Base-by-base conservation (phyloP, 30 jellyfish, hydroid and myxozoan species). In the Phacellophora camtschatica region DNA sequence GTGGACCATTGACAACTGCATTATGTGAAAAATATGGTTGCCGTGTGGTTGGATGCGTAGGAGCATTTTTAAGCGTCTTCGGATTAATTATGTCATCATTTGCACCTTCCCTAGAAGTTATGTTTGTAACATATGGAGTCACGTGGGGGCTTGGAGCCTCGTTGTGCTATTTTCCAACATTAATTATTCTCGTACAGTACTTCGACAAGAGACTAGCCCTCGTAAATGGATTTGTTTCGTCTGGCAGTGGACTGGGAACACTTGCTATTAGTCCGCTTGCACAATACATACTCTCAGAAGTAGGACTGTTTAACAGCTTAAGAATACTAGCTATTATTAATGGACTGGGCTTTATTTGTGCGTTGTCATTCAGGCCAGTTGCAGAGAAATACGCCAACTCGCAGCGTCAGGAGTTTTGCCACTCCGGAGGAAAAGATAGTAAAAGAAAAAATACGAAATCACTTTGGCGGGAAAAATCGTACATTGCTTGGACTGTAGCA, bases 81-180 rank as follows among this genome's bases (percentile, higher is more conserved):
- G 99, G 99, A 16, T 75, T 94, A 55, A 19, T 88, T 15, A 80
- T 86, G 74, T 94, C 99, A 15, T 96, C 99, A 15, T 88, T 81
- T 64, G 99, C 99, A 20, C 53, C 66, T 23, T 61, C 92, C 35
- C 49, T 94, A 34, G 86, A 59, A 50, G 82, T 87, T 28, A 87
- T 94, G 97, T 94, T 66, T 61, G 85, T 94, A 48, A 85, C 99
- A 11, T 94, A 89, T 87, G 99, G 99, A 16, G 87, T 88, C 23
- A 83, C 96, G 34, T 94, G 99, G 99, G 99, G 99, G 12, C 95
- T 94, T 49, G 99, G 99, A 11, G 93, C 99, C 41, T 85, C 97
- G 51, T 88, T 94, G 24, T 94, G 99, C 51, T 94, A 94, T 49
- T 94, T 94, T 58, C 99, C 99, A 12, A 88, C 99, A 39, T 71